phyloP scores from a whole-genome alignment of 2,888 invertebrate genomes.

The Leptinotarsa peninsularis region DNA sequence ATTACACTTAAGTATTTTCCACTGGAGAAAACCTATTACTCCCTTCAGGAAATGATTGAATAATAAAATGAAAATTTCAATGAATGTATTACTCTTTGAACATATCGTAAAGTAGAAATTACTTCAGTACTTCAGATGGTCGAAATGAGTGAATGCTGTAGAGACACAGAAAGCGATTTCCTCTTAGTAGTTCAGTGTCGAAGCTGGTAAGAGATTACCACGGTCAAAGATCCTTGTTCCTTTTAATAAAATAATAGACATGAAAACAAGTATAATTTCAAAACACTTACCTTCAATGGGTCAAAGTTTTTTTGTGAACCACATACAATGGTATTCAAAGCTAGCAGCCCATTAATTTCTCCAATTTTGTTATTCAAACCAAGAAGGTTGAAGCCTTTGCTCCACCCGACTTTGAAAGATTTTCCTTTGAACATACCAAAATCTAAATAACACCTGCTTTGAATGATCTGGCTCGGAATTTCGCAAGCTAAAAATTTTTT shows the following conservation, averaged over 20 bases:
- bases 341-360: constrained; percentile 44
- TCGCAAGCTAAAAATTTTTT: constrained; percentile 32
- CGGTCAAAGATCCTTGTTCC: no score
- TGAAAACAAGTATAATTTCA: neutral
- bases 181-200: constrained; percentile 16
- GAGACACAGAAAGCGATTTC: no score
- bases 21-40: no score
- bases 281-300: constrained; percentile 35
- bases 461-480: constrained; percentile 25
- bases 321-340: constrained; percentile 41
- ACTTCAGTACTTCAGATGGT: no score
- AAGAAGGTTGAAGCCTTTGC: constrained; percentile 71
- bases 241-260: no score
- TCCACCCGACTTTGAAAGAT: constrained; percentile 82
- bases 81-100: no score
- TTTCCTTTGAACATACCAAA: constrained; percentile 73
- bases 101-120: no score
- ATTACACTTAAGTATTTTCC: no score
- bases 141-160: no score
- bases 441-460: constrained; percentile 67
- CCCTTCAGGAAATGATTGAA: no score
- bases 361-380: constrained; percentile 39
- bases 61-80: no score
- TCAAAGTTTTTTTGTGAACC: constrained; percentile 32
- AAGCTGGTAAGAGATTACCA: neutral